These are phyloP conservation scores for Drosophila bunnanda DNA, from an alignment of 2,888 invertebrate genomes.

Conservation along the genomic window DNA sequence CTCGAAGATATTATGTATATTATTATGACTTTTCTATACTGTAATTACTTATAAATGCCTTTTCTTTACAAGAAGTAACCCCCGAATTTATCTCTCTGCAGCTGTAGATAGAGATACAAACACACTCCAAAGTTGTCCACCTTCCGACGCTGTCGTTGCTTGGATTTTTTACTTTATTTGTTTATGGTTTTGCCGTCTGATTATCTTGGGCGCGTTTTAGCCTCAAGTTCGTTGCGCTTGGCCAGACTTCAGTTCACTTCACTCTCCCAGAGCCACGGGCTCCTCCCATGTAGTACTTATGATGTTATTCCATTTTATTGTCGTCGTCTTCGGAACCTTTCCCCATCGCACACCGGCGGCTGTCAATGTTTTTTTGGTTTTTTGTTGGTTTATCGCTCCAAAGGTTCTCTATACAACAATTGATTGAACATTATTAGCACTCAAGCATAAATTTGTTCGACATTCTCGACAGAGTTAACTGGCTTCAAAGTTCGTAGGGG, in stretches of 20 bases:
- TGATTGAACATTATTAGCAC: conserved; percentile 78
- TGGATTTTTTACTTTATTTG: conserved; percentile 73
- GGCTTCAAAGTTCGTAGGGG: conserved; percentile 26
- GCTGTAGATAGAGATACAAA: conserved; percentile 14
- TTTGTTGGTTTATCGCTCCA: conserved; percentile 69
- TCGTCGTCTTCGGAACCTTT: conserved; percentile 42
- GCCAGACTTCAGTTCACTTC: conserved; percentile 54
- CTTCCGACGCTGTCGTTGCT: conserved; percentile 46
- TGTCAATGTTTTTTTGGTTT: conserved; percentile 60
- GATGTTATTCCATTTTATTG: conserved; percentile 75
- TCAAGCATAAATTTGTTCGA: conserved; percentile 73
- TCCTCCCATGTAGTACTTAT: conserved; percentile 56
- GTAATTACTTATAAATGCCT: neutral
- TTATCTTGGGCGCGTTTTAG: conserved; percentile 77
- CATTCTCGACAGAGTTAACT: conserved; percentile 48
- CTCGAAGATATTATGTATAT: neutral
- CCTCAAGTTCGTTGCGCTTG: conserved; percentile 78
- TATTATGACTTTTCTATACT: too few species aligned
- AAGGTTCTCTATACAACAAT: conserved; percentile 66
- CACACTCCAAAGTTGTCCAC: conserved; percentile 52
- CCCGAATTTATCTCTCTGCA: conserved; percentile 9
- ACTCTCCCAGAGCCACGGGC: conserved; percentile 5
- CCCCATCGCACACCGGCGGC: conserved; percentile 33
- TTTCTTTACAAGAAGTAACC: neutral
- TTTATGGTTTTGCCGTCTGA: conserved; percentile 76